Conservation (phyloP, 2,797 vertebrate species). For the Chromobotia macracanthus region DNA sequence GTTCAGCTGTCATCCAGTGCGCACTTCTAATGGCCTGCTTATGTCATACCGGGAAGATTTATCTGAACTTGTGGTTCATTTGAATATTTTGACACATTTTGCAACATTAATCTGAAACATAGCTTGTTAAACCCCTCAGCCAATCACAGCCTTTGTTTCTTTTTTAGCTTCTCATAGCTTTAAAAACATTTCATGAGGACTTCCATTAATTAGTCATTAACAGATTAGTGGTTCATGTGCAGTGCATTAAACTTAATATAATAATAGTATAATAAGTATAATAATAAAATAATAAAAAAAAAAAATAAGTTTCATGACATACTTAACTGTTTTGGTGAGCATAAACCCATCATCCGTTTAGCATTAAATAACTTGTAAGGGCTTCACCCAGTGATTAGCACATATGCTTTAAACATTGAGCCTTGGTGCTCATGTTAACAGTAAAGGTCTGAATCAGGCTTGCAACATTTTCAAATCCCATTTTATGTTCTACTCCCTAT, state of each 20-base stretch:
- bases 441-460: not conserved
- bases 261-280: no score
- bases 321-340: not conserved
- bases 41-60: constrained; percentile 10
- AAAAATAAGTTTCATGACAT: not conserved
- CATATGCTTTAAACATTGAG: not conserved
- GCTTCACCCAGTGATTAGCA: not conserved
- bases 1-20: constrained; percentile 14
- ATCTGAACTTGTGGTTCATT: constrained; percentile 16
- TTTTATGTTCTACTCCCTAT: not conserved
- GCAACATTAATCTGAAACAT: constrained; percentile 1
- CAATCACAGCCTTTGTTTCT: constrained; percentile 21
- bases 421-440: not conserved
- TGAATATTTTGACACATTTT: constrained; percentile 19
- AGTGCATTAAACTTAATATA: not conserved
- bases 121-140: constrained; percentile 11
- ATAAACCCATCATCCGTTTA: not conserved
- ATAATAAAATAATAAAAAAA: not conserved
- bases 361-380: not conserved
- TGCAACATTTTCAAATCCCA: not conserved
- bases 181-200: not conserved
- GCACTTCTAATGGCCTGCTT: constrained; percentile 14
- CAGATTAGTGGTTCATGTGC: constrained; percentile 1
- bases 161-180: not conserved
- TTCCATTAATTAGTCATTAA: constrained; percentile 23